Conservation (phyloP, 2,888 invertebrate species). For the Camptogramma bilineatum region DNA sequence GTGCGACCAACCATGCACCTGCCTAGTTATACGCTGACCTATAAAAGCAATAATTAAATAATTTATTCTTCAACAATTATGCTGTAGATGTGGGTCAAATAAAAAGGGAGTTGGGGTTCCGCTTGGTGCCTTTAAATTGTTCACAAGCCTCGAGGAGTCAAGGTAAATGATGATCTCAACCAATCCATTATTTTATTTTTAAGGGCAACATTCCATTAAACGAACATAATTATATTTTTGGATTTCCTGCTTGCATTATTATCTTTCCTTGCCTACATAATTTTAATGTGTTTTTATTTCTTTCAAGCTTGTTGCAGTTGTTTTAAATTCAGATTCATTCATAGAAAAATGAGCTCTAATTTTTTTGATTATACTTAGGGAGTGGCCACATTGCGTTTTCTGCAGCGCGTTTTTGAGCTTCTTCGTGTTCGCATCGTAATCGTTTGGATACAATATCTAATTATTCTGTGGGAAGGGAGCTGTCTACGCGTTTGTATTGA, state of each 20-base stretch:
- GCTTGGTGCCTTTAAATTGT: conserved; percentile 8
- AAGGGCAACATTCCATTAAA: not conserved
- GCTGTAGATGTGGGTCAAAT: conserved; percentile 82
- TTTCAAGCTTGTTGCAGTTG: too few relatives aligned
- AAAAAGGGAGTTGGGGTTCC: conserved; percentile 63
- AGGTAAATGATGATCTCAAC: not conserved
- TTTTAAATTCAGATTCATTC: too few relatives aligned
- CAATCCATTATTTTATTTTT: not conserved
- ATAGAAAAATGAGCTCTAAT: too few relatives aligned
- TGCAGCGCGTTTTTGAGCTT: too few relatives aligned
- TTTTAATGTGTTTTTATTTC: too few relatives aligned
- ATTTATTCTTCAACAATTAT: conserved; percentile 75
- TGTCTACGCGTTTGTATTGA: too few relatives aligned
- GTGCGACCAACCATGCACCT: conserved; percentile 75
- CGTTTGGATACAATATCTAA: too few relatives aligned
- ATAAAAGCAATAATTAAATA: conserved; percentile 83
- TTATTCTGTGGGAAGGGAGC: too few relatives aligned
- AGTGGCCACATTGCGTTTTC: too few relatives aligned
- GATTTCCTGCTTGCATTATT: not conserved
- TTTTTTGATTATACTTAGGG: too few relatives aligned
- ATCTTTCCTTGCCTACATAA: not conserved
- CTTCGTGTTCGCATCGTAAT: too few relatives aligned
- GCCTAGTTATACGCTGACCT: conserved; percentile 80
- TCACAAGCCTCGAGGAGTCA: not conserved
- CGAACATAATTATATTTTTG: not conserved